A percentile compares a stretch with the other conserved stretches of the same genome.
Conservation (phyloP, 2,113 vertebrate species). For the Phainopepla nitens region DNA sequence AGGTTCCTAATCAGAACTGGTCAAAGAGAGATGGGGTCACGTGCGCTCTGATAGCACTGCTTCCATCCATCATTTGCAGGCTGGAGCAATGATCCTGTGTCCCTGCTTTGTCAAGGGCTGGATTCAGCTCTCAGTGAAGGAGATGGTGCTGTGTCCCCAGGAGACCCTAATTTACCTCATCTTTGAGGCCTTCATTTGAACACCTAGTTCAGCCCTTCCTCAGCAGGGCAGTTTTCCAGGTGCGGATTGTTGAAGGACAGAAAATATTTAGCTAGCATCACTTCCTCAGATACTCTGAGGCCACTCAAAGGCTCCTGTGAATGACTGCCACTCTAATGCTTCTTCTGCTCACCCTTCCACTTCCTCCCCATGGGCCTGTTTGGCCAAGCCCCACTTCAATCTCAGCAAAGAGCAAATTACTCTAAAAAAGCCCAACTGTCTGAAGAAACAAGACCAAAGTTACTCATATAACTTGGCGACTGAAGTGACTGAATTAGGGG, state of each 20-base stretch:
- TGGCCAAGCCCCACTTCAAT: neutral
- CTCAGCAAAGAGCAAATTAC: neutral
- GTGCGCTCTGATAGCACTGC: accelerated
- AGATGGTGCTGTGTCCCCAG: neutral
- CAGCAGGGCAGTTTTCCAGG: neutral
- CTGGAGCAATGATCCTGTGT: neutral
- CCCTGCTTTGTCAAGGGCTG: neutral
- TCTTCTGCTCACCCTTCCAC: neutral
- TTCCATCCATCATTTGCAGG: neutral
- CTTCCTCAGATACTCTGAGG: neutral
- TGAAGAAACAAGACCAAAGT: neutral
- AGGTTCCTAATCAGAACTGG: neutral
- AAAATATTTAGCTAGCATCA: neutral
- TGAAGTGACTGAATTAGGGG: neutral
- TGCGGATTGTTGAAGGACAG: neutral
- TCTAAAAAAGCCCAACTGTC: neutral
- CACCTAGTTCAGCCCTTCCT: neutral
- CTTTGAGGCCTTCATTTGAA: neutral
- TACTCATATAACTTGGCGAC: neutral
- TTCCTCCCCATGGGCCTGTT: accelerated
- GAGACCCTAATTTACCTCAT: neutral
- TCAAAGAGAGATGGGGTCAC: accelerated
- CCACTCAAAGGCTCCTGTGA: neutral
- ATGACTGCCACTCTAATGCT: neutral
- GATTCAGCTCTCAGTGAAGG: neutral